Percentiles rank a stretch among this genome's conserved stretches.
Conservation (phyloP, 2,113 vertebrate species). For the Pholis gunnellus region DNA sequence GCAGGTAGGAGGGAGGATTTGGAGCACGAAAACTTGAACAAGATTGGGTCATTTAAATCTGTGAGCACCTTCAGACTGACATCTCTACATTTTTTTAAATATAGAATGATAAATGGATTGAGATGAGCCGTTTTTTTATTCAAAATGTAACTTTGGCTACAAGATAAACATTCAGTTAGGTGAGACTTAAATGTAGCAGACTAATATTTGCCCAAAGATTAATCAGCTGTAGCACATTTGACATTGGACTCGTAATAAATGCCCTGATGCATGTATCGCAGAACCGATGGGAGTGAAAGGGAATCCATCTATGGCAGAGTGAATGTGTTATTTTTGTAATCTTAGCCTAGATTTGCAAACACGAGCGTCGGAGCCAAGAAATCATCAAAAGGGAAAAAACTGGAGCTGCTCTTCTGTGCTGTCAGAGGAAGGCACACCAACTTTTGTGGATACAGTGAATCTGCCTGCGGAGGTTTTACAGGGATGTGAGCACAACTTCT, state of each 20-base stretch:
- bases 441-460: conserved; percentile 52
- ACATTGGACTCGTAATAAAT: conserved; percentile 39
- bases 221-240: conserved; percentile 4
- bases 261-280: conserved; percentile 15
- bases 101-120: not conserved
- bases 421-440: conserved; percentile 50
- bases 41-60: not conserved
- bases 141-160: not conserved
- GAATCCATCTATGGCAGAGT: conserved; percentile 35
- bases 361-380: conserved; percentile 52
- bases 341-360: conserved; percentile 59
- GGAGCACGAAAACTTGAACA: too few species aligned
- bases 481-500: conserved; percentile 34
- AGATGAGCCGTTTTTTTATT: not conserved
- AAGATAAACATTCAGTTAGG: not conserved
- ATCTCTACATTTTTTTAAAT: not conserved
- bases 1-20: not conserved
- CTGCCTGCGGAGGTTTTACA: conserved; percentile 36
- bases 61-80: not conserved
- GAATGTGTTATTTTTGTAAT: conserved; percentile 59
- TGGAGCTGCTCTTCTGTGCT: conserved; percentile 54
- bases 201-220: conserved; percentile 14
- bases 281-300: conserved; percentile 45
- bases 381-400: conserved; percentile 61
- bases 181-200: conserved; percentile 4